Evolutionary conservation across 2,888 invertebrate genomes (phyloP), one percentile per base, ranked within the genome.

Genomic region (Trachelus iudaicus): DNA sequence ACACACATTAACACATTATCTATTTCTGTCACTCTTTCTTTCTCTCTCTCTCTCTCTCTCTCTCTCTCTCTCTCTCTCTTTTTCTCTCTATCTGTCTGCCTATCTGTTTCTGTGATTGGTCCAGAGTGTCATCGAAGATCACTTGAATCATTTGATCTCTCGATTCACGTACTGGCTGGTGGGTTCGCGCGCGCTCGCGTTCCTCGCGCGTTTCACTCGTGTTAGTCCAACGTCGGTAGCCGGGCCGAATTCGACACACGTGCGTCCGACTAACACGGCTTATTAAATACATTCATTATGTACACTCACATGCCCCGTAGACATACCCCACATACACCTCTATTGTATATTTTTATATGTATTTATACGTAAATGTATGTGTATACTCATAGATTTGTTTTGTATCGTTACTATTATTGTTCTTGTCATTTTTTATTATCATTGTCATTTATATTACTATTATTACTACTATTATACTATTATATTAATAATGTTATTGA

Each of bases 1-100:
- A 69, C 40, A 71, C 34, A 77, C 56, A 34, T 73, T 84, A 37
- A 75, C 68, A 34, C 69, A 33, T n/a, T 73, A 15, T 76, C 69
- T 73, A 15, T 79, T 1, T 34, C 6, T 73, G 15, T 69, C n/a
- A 86, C 85, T 12, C 12, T 35, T 12, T 12, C 35, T 35, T 0
- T 84, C 82, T 84, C 4, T 84, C 82, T 81, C 78, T 79, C 75
- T 79, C 76, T 82, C 78, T 80, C 4, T 84, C 82, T 84, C 80
- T 81, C 78, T 79, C 75, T 79, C 76, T 82, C 78, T 80, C 78
- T 79, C 75, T 83, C 81, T 81, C 74, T 78, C 79, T 81, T 75
- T 81, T 79, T 77, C 23, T 77, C 11, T 77, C 12, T 74, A 9
- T 74, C 34, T 37, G 11, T 23, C 30, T 33, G 35, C 69, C 15